Evolutionary conservation across 2,113 vertebrate genomes (phyloP).

Genomic region (Prochilodus magdalenae): DNA sequence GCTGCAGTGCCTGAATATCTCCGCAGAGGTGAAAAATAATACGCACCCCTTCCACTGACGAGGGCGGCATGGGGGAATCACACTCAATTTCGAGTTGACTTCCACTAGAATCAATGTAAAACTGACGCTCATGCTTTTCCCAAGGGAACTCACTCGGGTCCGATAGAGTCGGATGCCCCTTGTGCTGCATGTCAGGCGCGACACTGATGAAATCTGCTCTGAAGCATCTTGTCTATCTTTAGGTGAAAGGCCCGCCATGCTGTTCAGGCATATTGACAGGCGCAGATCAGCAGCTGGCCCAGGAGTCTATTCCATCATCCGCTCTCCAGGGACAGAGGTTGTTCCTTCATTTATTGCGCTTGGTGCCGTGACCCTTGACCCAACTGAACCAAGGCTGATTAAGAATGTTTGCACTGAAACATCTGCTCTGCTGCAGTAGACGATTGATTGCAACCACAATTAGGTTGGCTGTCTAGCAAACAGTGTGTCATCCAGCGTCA

Average conservation of each 20-base stretch:
- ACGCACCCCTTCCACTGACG: conserved; percentile 48
- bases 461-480: background rate
- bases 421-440: conserved; percentile 53
- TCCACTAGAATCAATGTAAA: conserved; percentile 67
- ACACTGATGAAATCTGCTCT: conserved; percentile 40
- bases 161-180: background rate
- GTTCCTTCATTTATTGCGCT: conserved; percentile 34
- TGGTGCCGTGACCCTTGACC: conserved; percentile 60
- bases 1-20: conserved; percentile 39
- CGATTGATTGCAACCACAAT: background rate
- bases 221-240: conserved; percentile 54
- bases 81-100: conserved; percentile 68
- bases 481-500: too few relatives aligned
- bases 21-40: conserved; percentile 48
- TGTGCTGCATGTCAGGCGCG: background rate
- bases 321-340: conserved; percentile 49
- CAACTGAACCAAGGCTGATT: conserved; percentile 63
- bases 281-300: conserved; percentile 62
- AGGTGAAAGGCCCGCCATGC: conserved; percentile 44
- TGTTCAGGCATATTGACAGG: conserved; percentile 65
- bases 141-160: conserved; percentile 55
- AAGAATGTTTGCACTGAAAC: conserved; percentile 59
- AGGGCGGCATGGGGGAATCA: conserved; percentile 54
- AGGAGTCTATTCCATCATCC: conserved; percentile 67
- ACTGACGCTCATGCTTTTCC: conserved; percentile 66